Evolutionary conservation across 92 coral and sea anemone species (phyloP), one percentile per base, ranked within the genome.

Genomic region (Umimayanthus kanabou): DNA sequence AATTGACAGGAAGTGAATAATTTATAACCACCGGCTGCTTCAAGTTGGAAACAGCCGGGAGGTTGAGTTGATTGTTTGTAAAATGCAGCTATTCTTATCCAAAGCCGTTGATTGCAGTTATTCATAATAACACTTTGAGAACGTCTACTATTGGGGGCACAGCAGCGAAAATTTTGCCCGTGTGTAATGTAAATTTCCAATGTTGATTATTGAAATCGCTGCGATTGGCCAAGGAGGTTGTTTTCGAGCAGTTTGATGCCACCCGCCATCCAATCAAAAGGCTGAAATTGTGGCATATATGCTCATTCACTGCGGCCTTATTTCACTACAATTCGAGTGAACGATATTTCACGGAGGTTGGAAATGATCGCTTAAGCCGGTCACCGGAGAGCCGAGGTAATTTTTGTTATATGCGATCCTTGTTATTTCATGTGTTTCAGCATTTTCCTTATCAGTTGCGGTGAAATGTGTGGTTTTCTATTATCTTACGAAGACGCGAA

Each of bases 21-120:
- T 83, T 83, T 70, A 83, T 83, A 70, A 70, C 78, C 78, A 70
- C 87, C 87, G 87, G 87, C 87, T 83, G 85, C 87, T 83, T 70
- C 65, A 70, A 69, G 64, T 64, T 18, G 77, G 42, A 29, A 82
- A 70, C 77, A 82, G 86, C 87, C 64, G 77, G 77, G 79, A 83
- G 86, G 61, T 45, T 47, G 16, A 67, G n/a, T 23, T 15, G 58
- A 70, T 42, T 26, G 39, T 45, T 25, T n/a, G 43, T 57, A 10
- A 13, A 83, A 83, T 82, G 16, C 43, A 7, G 66, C 79, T 45
- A 28, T 70, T 83, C 78, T 70, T 26, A 11, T 70, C 71, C 77
- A 42, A 83, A 70, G 79, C 30, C 64, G 87, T 70, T 83, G 87
- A 83, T 69, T 83, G 78, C 77, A 45, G 78, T 70, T 43, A 70